Evolutionary conservation across 37 sponge, comb jelly and placozoan genomes (phyloP).

Genomic region (Trichoplax adhaerens): DNA sequence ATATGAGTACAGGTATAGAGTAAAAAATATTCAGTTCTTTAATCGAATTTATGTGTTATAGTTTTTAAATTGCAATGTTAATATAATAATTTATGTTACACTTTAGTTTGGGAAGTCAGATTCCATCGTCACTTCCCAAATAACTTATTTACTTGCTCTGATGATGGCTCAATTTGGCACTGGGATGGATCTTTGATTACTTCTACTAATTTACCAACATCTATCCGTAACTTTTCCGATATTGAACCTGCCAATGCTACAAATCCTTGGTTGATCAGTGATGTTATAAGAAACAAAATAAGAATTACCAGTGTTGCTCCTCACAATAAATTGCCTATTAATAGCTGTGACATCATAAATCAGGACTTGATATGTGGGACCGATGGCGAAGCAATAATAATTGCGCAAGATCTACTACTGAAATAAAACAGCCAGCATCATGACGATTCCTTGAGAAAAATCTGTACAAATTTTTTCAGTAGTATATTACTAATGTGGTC

Average conservation of each 20-base stretch:
- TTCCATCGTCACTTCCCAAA: constrained; percentile 46
- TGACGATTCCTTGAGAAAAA: too few relatives aligned
- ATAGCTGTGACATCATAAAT: constrained; percentile 36
- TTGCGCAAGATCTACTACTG: constrained; percentile 17
- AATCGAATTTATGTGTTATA: not conserved
- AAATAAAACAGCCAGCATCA: not conserved
- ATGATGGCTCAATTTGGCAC: constrained; percentile 64
- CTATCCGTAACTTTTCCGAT: not conserved
- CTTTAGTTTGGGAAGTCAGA: constrained; percentile 46
- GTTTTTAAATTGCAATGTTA: not conserved
- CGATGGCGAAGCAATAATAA: constrained; percentile 31
- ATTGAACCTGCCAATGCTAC: too few relatives aligned
- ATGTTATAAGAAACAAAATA: constrained; percentile 12
- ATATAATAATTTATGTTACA: constrained; percentile 3
- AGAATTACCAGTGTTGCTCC: constrained; percentile 14
- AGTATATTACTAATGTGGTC: too few relatives aligned
- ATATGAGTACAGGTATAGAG: constrained; percentile 23
- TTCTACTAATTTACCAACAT: not conserved
- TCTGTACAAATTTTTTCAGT: too few relatives aligned
- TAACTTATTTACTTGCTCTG: constrained; percentile 57
- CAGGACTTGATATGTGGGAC: constrained; percentile 41
- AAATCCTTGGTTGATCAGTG: constrained; percentile 30
- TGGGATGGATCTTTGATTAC: constrained; percentile 28
- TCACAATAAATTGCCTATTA: constrained; percentile 23
- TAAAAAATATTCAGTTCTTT: constrained; percentile 1